Percentiles rank a stretch among this genome's conserved stretches.
Evolutionary conservation across 2,888 invertebrate genomes (phyloP).

Genomic region (Fissipunctia ypsillon): DNA sequence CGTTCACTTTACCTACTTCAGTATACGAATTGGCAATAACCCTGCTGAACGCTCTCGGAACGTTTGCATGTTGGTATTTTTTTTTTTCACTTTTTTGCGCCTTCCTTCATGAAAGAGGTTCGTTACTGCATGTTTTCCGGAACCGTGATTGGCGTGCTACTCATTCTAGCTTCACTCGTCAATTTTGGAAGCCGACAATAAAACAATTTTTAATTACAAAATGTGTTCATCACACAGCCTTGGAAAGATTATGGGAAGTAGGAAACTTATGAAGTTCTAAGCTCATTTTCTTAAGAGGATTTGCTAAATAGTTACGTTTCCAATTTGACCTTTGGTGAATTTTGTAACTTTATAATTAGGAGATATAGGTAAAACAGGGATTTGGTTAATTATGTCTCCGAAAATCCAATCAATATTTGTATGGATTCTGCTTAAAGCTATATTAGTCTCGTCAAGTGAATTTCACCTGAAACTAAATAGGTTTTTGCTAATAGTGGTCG

Average conservation of each 20-base stretch:
- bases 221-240: constrained; percentile 28
- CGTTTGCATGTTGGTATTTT: constrained; percentile 28
- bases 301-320: constrained; percentile 19
- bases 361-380: neutral
- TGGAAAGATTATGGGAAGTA: constrained; percentile 32
- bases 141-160: constrained; percentile 59
- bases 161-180: constrained; percentile 24
- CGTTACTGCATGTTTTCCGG: constrained; percentile 78
- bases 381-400: constrained; percentile 7
- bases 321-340: constrained; percentile 26
- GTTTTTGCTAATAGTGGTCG: constrained; percentile 46
- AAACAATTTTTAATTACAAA: constrained; percentile 43
- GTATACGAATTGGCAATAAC: constrained; percentile 43
- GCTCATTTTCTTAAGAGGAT: constrained; percentile 45
- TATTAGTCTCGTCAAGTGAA: constrained; percentile 1
- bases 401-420: constrained; percentile 4
- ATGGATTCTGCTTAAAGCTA: neutral
- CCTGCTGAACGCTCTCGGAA: constrained; percentile 16
- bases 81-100: constrained; percentile 64
- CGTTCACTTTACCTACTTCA: constrained; percentile 19
- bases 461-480: constrained; percentile 47
- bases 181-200: constrained; percentile 21
- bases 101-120: constrained; percentile 79
- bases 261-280: constrained; percentile 34
- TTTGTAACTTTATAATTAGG: constrained; percentile 41